These are phyloP conservation scores for Gymnosoma rotundatum DNA, from an alignment of 2,888 invertebrate genomes.

Conservation along the genomic window DNA sequence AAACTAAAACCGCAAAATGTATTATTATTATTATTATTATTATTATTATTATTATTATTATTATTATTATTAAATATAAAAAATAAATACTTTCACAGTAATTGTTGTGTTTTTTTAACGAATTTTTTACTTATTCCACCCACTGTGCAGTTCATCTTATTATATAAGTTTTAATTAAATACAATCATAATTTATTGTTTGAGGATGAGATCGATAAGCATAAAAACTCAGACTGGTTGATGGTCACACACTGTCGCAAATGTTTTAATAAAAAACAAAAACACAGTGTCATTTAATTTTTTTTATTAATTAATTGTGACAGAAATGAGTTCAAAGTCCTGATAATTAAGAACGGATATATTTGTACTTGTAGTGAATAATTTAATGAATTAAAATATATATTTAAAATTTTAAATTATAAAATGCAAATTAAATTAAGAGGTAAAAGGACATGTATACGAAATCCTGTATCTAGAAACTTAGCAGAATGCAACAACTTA, in stretches of 20 bases:
- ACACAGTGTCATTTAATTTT: constrained; percentile 13
- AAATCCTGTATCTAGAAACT: no score
- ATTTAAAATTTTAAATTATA: not conserved
- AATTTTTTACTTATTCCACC: not conserved
- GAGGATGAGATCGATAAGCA: constrained; percentile 11
- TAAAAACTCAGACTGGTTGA: not conserved
- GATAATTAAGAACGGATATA: constrained; percentile 39
- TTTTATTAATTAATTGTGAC: constrained; percentile 44
- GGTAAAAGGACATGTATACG: no score
- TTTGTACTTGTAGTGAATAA: constrained; percentile 21
- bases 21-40: no score
- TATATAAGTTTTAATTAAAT: constrained; percentile 15
- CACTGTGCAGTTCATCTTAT: not conserved
- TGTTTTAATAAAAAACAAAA: no score
- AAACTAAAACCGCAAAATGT: no score
- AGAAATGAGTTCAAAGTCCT: constrained; percentile 49
- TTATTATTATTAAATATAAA: no score
- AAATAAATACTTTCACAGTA: no score
- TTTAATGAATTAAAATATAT: constrained; percentile 5
- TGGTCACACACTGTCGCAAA: no score
- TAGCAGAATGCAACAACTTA: no score
- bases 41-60: no score
- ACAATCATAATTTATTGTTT: constrained; percentile 38
- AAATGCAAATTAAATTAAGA: no score
- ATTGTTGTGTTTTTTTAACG: no score